Base-by-base conservation (phyloP, 2,797 vertebrate genomes). In the Esox lucius region DNA sequence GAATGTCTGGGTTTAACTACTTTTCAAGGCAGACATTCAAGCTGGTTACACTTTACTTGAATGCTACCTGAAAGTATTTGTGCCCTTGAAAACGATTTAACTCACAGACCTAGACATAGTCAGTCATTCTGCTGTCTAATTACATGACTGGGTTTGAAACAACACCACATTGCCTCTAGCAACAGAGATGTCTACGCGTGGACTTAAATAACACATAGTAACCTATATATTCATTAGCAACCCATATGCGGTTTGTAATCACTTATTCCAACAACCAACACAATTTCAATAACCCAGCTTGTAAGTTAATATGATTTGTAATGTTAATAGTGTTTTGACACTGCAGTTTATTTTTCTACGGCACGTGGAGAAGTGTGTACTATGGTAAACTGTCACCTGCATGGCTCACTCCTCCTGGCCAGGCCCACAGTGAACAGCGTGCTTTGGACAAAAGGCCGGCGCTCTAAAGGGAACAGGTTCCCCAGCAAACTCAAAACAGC, bases 11-110 rank as follows among this genome's bases (percentile, higher is more conserved):
- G 42, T 59, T 76, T 24, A 73, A 35, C 68, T 67, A 64, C 28
- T 61, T 80, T 61, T 67, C 65, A 69, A 70, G 53, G 22, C 26
- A 61, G 65, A 64, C 31, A 56, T 71, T 31, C 33, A 16, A 24
- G 35, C 56, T 22, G 64, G 49, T 24, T 3, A 22, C 51, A 2
- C 13, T 35, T 24, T 12, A 24, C 56, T 24, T 16, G 35, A 49
- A 71, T 31, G 22, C 6, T 24, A 16, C 46, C 35, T 39, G 35
- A 39, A 39, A 39, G 35, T 39, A 39, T 5, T 39, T 39, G 35
- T 39, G 1, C 4, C 35, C 35, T 39, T 39, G 7, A 46, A 46
- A 46, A 46, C 11, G 2, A 46, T 46, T 11, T 46, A 46, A 46
- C 1, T 46, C 12, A 46, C 42, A 13, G 42, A 2, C 12, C 13